A percentile compares a stretch with the other conserved stretches of the same genome.
Conservation (phyloP, 2,888 invertebrate genomes). For the Pachydiplax longipennis region DNA sequence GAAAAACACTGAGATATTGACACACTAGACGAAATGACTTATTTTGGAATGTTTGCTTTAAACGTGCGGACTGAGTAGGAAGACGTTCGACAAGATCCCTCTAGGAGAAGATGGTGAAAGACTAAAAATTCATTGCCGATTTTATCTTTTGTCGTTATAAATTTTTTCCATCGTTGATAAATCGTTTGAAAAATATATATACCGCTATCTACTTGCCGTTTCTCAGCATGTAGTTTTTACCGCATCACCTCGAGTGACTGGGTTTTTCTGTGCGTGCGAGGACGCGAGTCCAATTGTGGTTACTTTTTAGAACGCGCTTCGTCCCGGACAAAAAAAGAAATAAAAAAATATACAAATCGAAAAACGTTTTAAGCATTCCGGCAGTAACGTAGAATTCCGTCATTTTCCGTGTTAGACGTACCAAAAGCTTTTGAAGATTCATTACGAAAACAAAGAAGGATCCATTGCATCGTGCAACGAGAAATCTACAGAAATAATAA, state of each 20-base stretch:
- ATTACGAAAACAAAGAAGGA: neutral
- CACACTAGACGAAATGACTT: neutral
- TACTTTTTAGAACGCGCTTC: neutral
- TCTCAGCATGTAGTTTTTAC: neutral
- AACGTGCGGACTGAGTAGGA: neutral
- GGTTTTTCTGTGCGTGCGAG: neutral
- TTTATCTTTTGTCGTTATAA: neutral
- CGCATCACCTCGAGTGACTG: neutral
- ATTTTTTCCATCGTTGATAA: neutral
- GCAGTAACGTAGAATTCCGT: neutral
- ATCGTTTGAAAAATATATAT: neutral
- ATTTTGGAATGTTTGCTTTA: neutral
- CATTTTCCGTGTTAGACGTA: constrained; percentile 30
- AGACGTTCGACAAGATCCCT: neutral
- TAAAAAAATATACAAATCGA: neutral
- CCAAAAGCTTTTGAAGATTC: neutral
- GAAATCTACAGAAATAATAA: neutral
- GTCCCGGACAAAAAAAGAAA: neutral
- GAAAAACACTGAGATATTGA: neutral
- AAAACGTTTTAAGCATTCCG: neutral
- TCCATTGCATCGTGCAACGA: neutral
- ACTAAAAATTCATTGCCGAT: neutral
- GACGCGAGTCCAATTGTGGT: neutral
- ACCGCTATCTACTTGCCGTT: neutral
- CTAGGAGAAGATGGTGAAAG: neutral